These are phyloP conservation scores for Ptyas mucosa DNA, from an alignment of 2,113 vertebrate species.

Conservation along the genomic window DNA sequence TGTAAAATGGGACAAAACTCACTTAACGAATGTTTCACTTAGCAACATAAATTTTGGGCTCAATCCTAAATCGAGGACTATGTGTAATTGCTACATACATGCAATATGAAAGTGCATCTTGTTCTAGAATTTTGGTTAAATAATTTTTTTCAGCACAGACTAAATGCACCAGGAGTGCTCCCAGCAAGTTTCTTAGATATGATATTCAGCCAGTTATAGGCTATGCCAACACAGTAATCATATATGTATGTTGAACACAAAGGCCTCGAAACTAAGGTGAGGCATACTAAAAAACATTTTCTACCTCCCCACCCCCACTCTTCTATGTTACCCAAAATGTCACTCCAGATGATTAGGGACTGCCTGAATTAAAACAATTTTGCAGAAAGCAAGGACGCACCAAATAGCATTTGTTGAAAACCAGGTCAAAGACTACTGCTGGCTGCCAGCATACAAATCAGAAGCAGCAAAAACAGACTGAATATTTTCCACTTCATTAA, in stretches of 20 bases:
- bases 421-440: conserved; percentile 24
- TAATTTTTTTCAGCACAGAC: background rate
- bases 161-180: background rate
- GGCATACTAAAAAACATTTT: background rate
- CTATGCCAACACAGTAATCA: background rate
- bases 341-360: background rate
- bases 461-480: background rate
- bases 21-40: background rate
- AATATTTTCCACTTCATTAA: conserved; percentile 7
- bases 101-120: background rate
- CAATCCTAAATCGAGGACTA: background rate
- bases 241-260: background rate
- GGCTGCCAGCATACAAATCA: conserved; percentile 31
- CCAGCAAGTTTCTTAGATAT: background rate
- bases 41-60: background rate
- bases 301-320: background rate
- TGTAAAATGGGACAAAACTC: background rate
- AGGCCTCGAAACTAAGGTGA: background rate
- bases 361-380: conserved; percentile 33
- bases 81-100: background rate
- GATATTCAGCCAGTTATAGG: background rate
- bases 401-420: conserved; percentile 34
- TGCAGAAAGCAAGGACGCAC: conserved; percentile 30
- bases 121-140: background rate
- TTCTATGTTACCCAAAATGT: background rate